Evolutionary conservation across 2,797 vertebrate species (phyloP).

Genomic region (Chelon labrosus): DNA sequence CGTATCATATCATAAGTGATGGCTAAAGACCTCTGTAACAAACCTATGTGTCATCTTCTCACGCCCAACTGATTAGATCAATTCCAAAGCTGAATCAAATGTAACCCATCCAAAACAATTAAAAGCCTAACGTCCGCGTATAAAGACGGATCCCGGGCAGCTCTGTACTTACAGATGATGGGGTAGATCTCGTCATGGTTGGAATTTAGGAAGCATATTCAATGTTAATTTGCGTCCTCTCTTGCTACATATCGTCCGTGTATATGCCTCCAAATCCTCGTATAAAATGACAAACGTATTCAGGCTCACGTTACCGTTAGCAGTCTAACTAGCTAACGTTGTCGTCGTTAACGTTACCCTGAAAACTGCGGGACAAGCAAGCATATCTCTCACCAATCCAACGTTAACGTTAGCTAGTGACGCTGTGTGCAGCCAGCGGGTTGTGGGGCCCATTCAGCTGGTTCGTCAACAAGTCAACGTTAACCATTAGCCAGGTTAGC

Average conservation of each 20-base stretch:
- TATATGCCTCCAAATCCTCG: conserved; percentile 46
- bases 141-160: conserved; percentile 52
- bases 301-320: conserved; percentile 66
- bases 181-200: conserved; percentile 82
- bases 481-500: conserved; percentile 79
- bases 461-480: conserved; percentile 82
- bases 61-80: conserved; percentile 72
- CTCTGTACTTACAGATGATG: conserved; percentile 82
- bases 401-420: conserved; percentile 78
- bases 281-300: conserved; percentile 64
- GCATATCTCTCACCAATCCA: conserved; percentile 75
- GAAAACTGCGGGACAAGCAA: conserved; percentile 79
- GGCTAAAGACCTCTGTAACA: conserved; percentile 61
- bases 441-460: conserved; percentile 80
- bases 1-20: conserved; percentile 60
- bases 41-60: conserved; percentile 69
- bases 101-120: conserved; percentile 70
- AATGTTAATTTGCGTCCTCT: conserved; percentile 65
- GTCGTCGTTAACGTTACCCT: conserved; percentile 74
- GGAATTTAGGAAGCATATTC: conserved; percentile 82
- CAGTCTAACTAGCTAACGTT: conserved; percentile 71
- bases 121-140: conserved; percentile 52
- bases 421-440: conserved; percentile 81
- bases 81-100: conserved; percentile 58
- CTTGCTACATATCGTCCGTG: conserved; percentile 59